These are phyloP conservation scores for Tychaedon coryphoeus DNA, from an alignment of 2,113 vertebrate genomes.

Conservation along the genomic window DNA sequence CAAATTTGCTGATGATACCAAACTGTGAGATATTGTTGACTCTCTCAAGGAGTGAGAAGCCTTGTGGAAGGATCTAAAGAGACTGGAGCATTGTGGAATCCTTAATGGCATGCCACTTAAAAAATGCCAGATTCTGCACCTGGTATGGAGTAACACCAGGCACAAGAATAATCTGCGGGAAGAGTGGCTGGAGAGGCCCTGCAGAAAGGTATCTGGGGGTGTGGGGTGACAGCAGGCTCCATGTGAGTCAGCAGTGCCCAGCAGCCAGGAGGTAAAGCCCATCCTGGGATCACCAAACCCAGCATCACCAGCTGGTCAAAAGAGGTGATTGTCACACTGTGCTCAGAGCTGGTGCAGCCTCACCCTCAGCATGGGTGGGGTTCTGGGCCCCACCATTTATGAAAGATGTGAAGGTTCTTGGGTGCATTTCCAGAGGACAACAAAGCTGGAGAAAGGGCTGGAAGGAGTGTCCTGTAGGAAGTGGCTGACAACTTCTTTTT, in stretches of 20 bases:
- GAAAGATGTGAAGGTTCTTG: not conserved
- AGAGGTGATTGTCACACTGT: accelerated
- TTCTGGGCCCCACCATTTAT: not conserved
- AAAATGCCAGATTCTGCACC: not conserved
- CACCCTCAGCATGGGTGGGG: too few species aligned
- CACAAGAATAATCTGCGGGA: not conserved
- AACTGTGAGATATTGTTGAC: not conserved
- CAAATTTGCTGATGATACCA: not conserved
- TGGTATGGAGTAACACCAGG: accelerated
- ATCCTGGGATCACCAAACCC: not conserved
- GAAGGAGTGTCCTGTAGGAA: not conserved
- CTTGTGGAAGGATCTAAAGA: not conserved
- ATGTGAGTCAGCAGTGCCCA: not conserved
- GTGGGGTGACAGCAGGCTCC: not conserved
- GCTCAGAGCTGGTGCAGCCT: not conserved
- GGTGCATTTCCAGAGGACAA: not conserved
- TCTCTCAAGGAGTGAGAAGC: not conserved
- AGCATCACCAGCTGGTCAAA: accelerated
- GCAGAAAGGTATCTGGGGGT: not conserved
- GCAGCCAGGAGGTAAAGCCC: not conserved
- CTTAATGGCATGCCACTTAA: not conserved
- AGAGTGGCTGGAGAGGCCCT: not conserved
- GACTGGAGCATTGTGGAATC: not conserved
- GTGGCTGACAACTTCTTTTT: not conserved
- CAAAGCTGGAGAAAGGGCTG: not conserved